Evolutionary conservation across 23 tunicate genomes (phyloP).

Genomic region (Trididemnum miniatum): DNA sequence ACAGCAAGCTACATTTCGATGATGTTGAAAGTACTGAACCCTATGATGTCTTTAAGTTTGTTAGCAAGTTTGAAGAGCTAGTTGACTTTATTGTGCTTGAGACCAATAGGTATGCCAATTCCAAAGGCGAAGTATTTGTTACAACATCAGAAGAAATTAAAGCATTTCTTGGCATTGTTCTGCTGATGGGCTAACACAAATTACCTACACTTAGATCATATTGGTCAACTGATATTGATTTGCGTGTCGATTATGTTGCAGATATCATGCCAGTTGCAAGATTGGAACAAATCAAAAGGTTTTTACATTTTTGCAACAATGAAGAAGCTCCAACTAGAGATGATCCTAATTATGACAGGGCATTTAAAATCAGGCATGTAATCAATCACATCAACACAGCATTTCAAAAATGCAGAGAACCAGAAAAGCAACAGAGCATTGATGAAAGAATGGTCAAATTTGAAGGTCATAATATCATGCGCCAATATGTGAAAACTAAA

Average conservation of each 20-base stretch:
- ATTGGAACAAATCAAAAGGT: not conserved
- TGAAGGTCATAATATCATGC: not conserved
- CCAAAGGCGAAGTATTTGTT: not conserved
- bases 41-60: not conserved
- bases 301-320: not conserved
- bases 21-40: not conserved
- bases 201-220: not conserved
- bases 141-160: not conserved
- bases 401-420: not conserved
- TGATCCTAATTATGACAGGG: not conserved
- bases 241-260: not conserved
- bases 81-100: not conserved
- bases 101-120: not conserved
- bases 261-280: not conserved
- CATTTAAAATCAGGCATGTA: not conserved
- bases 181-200: not conserved
- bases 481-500: not conserved
- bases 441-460: not conserved
- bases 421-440: not conserved
- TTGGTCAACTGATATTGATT: not conserved
- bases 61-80: not conserved
- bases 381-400: not conserved
- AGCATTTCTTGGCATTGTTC: not conserved
- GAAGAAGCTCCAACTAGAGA: not conserved
- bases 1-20: not conserved